phyloP scores from a whole-genome alignment of 2,113 vertebrate species.

The Gallinago jamesoni region DNA sequence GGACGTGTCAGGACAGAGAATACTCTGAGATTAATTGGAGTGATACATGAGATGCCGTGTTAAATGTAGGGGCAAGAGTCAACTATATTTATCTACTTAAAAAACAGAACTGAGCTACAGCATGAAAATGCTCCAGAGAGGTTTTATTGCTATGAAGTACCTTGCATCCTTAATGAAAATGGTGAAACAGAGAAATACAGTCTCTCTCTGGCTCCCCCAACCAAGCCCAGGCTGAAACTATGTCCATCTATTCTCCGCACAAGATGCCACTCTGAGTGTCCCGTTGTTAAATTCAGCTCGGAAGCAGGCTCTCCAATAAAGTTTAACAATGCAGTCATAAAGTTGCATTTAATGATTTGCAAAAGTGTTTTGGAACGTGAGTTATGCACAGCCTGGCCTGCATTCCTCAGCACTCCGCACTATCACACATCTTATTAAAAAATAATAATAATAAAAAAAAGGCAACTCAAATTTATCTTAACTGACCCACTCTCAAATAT shows the following conservation, averaged over 20 bases:
- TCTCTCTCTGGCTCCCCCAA: neutral
- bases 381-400: neutral
- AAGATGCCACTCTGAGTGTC: neutral
- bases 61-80: constrained; percentile 8
- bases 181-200: neutral
- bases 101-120: neutral
- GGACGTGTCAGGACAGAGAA: constrained; percentile 6
- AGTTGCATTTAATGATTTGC: neutral
- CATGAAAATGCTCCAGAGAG: neutral
- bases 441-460: neutral
- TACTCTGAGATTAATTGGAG: neutral
- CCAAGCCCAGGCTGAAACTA: neutral
- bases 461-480: neutral
- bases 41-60: neutral
- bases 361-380: neutral
- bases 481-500: neutral
- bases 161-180: neutral
- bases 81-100: constrained; percentile 17
- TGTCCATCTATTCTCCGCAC: neutral
- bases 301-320: neutral
- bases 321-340: neutral
- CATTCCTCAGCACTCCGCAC: neutral
- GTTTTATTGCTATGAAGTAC: neutral
- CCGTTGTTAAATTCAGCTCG: neutral
- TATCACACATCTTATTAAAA: neutral